phyloP scores from a whole-genome alignment of 2,797 vertebrate species.

The Odontamblyopus rebecca region DNA sequence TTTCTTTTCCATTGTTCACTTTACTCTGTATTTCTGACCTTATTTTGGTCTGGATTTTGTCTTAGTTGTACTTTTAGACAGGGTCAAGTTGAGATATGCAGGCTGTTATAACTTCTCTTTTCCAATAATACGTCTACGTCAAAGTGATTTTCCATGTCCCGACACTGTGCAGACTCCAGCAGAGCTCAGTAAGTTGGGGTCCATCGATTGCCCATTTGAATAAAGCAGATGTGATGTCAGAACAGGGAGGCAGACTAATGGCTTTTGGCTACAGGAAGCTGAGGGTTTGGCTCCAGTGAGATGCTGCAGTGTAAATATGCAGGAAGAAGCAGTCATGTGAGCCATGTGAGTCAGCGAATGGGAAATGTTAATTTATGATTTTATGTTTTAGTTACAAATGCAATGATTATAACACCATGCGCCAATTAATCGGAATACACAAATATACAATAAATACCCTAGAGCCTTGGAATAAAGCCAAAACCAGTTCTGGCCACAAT shows the following conservation, averaged over 20 bases:
- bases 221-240: conserved; percentile 48
- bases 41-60: background rate
- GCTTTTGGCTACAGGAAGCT: conserved; percentile 33
- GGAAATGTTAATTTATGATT: background rate
- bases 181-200: conserved; percentile 26
- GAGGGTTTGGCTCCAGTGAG: conserved; percentile 14
- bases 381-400: background rate
- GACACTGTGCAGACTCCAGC: conserved; percentile 19
- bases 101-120: background rate
- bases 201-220: conserved; percentile 54
- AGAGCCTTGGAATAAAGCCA: background rate
- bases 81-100: conserved; percentile 17
- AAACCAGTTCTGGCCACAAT: background rate
- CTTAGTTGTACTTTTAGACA: background rate
- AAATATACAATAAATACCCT: too few relatives aligned
- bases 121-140: conserved; percentile 19
- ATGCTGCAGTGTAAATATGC: conserved; percentile 30
- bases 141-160: conserved; percentile 53
- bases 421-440: background rate
- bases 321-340: conserved; percentile 10
- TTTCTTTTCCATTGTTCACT: background rate
- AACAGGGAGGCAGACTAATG: conserved; percentile 41
- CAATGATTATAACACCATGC: background rate
- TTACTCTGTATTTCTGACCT: background rate
- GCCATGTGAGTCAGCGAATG: background rate